Evolutionary conservation across 2,888 invertebrate genomes (phyloP).

Genomic region (Biston stratarius): DNA sequence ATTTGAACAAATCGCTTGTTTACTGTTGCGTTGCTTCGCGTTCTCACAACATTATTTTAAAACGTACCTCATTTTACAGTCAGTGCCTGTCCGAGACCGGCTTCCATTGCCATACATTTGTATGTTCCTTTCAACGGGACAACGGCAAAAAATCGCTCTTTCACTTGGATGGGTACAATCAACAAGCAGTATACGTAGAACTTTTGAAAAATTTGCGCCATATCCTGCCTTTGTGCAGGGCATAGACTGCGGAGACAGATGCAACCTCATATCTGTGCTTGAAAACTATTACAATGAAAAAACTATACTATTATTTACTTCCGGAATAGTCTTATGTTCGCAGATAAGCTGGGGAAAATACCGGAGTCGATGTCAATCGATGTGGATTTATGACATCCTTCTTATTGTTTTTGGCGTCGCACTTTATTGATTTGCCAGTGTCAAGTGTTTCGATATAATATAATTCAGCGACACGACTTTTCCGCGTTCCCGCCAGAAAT

Average conservation of each 20-base stretch:
- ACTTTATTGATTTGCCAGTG: no score
- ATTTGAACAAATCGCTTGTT: neutral
- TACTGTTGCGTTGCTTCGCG: neutral
- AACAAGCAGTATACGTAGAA: constrained; percentile 76
- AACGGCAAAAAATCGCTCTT: constrained; percentile 67
- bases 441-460: no score
- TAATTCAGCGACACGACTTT: no score
- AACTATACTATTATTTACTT: no score
- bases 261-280: neutral
- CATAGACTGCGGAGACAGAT: constrained; percentile 58
- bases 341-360: no score
- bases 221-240: constrained; percentile 71
- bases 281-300: no score
- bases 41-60: constrained; percentile 28
- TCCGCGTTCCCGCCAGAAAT: no score
- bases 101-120: constrained; percentile 44
- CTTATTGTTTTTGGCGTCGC: no score
- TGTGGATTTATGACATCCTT: no score
- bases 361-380: no score
- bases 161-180: constrained; percentile 84
- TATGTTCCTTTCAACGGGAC: constrained; percentile 55
- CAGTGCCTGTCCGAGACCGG: constrained; percentile 49
- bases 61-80: constrained; percentile 30
- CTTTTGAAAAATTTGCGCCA: constrained; percentile 82
- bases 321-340: no score